These are phyloP conservation scores for Teleogryllus occipitalis DNA, from an alignment of 1,140 invertebrate species.

Conservation along the genomic window DNA sequence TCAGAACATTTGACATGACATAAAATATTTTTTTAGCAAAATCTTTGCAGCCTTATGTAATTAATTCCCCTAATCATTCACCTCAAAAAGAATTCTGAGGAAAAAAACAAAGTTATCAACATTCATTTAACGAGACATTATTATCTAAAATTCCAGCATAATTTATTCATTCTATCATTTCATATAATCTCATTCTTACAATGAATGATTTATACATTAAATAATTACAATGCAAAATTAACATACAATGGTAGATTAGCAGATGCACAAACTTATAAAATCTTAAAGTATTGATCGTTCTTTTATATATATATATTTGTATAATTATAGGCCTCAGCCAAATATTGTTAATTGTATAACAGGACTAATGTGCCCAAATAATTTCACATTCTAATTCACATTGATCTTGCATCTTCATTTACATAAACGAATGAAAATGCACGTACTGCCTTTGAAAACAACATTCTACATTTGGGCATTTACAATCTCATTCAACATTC, in stretches of 20 bases:
- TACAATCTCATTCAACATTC: not conserved
- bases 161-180: not conserved
- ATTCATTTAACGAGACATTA: not conserved
- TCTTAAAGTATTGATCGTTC: not conserved
- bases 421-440: not conserved
- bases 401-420: not conserved
- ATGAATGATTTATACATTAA: conserved; percentile 1
- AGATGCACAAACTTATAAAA: not conserved
- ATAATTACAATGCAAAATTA: conserved; percentile 6
- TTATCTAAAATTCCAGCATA: not conserved
- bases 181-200: conserved; percentile 1
- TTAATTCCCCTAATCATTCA: too few species aligned
- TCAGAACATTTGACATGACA: too few species aligned
- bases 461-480: not conserved
- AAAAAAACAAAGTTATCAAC: too few species aligned
- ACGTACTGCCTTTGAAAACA: not conserved
- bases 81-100: too few species aligned
- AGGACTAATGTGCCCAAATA: not conserved
- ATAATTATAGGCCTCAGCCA: not conserved
- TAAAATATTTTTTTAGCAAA: too few species aligned
- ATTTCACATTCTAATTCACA: not conserved
- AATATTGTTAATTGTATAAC: not conserved
- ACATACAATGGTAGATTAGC: not conserved
- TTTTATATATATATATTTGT: not conserved
- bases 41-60: too few species aligned